Conservation (phyloP, 2,888 invertebrate genomes). For the Callyntrura guangdongensis region DNA sequence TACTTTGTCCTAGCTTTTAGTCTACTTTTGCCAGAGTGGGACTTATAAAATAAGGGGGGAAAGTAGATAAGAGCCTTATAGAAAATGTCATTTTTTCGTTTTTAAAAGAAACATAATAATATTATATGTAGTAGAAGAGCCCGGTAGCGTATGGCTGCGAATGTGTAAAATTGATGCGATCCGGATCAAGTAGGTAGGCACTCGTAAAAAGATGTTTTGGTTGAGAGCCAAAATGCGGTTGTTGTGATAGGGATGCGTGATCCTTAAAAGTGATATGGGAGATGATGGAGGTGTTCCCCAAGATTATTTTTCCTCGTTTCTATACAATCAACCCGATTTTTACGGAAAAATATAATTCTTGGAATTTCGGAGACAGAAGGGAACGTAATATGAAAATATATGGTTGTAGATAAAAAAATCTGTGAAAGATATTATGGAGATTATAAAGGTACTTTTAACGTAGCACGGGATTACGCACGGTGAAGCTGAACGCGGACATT, state of each 20-base stretch:
- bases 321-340: too few relatives aligned
- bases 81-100: constrained; percentile 1
- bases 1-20: too few relatives aligned
- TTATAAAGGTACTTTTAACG: too few relatives aligned
- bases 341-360: too few relatives aligned
- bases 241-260: not conserved
- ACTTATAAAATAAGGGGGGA: too few relatives aligned
- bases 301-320: not conserved
- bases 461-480: too few relatives aligned
- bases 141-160: not conserved
- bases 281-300: not conserved
- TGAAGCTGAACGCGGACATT: too few relatives aligned
- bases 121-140: not conserved
- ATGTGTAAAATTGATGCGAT: constrained; percentile 29
- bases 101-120: not conserved
- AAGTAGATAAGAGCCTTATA: constrained; percentile 35
- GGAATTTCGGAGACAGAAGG: too few relatives aligned
- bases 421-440: too few relatives aligned
- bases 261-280: not conserved
- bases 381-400: too few relatives aligned
- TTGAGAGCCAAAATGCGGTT: not conserved
- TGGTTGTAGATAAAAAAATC: too few relatives aligned
- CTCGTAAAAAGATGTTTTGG: not conserved
- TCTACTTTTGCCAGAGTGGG: too few relatives aligned
- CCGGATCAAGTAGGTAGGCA: not conserved